A percentile compares a stretch with the other conserved stretches of the same genome.
Evolutionary conservation across 2,113 vertebrate species (phyloP).

Genomic region (Cromileptes altivelis): DNA sequence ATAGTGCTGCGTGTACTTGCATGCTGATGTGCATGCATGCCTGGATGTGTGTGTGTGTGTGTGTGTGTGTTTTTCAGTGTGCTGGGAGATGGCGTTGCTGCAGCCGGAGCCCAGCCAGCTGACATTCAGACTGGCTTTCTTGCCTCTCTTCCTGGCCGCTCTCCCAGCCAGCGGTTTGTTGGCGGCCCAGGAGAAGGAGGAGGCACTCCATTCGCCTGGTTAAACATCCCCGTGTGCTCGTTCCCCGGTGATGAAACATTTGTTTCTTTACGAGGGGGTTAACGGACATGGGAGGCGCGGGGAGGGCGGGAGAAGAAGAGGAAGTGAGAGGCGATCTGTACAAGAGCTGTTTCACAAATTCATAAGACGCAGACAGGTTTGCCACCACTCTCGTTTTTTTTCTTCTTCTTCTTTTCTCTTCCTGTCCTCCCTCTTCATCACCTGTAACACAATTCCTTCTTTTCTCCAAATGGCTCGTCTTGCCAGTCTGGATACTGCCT

Average conservation of each 20-base stretch:
- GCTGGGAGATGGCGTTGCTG: conserved; percentile 47
- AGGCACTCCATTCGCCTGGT: conserved; percentile 77
- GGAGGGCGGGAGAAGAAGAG: conserved; percentile 17
- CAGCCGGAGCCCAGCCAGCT: conserved; percentile 74
- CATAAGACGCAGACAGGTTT: conserved; percentile 38
- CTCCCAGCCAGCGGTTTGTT: conserved; percentile 77
- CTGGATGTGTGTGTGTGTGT: not conserved
- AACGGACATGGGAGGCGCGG: conserved; percentile 37
- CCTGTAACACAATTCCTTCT: conserved; percentile 54
- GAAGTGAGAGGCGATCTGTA: conserved; percentile 24
- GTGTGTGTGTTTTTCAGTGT: conserved; percentile 39
- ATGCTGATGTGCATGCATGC: conserved; percentile 28
- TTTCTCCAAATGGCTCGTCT: conserved; percentile 20
- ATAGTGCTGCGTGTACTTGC: conserved; percentile 33
- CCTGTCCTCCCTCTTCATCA: conserved; percentile 36
- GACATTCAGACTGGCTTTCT: conserved; percentile 81
- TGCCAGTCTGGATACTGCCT: conserved; percentile 16
- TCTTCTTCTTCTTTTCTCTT: not conserved
- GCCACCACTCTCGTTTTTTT: conserved; percentile 9
- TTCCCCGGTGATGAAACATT: conserved; percentile 74
- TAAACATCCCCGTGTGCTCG: conserved; percentile 72
- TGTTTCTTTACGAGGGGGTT: conserved; percentile 59
- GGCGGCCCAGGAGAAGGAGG: conserved; percentile 72
- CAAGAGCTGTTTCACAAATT: conserved; percentile 31
- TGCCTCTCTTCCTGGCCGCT: conserved; percentile 74